Evolutionary conservation across 2,888 invertebrate species (phyloP), one percentile per base, ranked within the genome.

Genomic region (Lycia hirtaria): DNA sequence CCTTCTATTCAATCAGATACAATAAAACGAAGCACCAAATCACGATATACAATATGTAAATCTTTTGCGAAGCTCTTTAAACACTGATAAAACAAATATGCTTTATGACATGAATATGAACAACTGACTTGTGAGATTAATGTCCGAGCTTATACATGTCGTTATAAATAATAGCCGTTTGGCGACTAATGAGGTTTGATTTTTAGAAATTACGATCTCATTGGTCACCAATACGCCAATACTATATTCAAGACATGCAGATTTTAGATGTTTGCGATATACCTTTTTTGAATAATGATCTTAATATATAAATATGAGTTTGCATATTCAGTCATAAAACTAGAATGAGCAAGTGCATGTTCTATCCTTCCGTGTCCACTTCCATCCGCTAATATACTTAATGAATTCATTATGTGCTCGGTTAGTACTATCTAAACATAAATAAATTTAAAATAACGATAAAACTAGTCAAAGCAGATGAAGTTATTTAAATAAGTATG

Each of bases 1-100:
- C 91, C 78, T 89, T 90, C 87, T 90, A 84, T 82, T 78, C n/a
- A 85, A 77, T 85, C 87, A 85, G 88, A 86, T 86, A 88, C 81
- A 80, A 73, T 72, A 73, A 76, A 87, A 78, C 69, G 82, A 91
- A 91, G 91, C 91, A 92, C 91, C 91, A 88, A 85, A 85, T 84
- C 84, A 85, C 88, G 80, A 87, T 88, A 88, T 85, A 83, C 55
- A 60, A 54, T 62, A 65, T 60, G 60, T 67, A 78, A 78, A 83
- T 81, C 69, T 72, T 78, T 84, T 84, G 86, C 86, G 75, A 90
- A 91, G 90, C 90, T 90, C 88, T 82, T 81, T 81, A 81, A 76
- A 76, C 41, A 52, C 41, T 73, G 79, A 75, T 73, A 78, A 75
- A 77, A 76, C 72, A 73, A 73, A 69, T 69, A 71, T 68, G 51